Percentiles rank a stretch among this genome's conserved stretches.
phyloP scores from a whole-genome alignment of 1,140 invertebrate genomes.

The Potamilus streckersoni region DNA sequence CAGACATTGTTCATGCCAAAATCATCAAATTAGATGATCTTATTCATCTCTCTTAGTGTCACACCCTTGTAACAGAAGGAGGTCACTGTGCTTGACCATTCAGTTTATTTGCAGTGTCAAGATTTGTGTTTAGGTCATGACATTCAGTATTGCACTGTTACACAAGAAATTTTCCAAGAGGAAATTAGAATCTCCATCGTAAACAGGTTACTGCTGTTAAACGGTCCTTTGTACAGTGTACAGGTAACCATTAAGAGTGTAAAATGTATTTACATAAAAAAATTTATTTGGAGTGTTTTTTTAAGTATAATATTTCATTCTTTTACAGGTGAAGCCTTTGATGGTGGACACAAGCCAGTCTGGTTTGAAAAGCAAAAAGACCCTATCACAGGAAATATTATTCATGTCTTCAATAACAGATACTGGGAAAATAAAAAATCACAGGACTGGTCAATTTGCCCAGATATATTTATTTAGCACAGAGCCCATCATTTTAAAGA shows the following conservation, averaged over 20 bases:
- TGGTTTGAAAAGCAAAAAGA: conserved; percentile 93
- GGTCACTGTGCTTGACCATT: too few relatives aligned
- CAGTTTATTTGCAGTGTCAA: neutral
- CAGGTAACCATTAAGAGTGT: neutral
- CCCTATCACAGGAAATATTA: conserved; percentile 81
- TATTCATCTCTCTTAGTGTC: too few relatives aligned
- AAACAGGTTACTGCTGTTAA: neutral
- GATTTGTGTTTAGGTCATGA: too few relatives aligned
- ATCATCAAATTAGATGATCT: too few relatives aligned
- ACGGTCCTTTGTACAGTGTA: too few relatives aligned
- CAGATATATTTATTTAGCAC: conserved; percentile 80
- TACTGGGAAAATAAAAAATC: conserved; percentile 95
- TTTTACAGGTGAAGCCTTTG: conserved; percentile 77
- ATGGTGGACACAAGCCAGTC: conserved; percentile 80
- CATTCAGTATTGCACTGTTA: neutral
- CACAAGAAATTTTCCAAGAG: neutral
- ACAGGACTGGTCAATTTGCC: conserved; percentile 91
- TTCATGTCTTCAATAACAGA: conserved; percentile 86
- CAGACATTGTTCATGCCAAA: too few relatives aligned
- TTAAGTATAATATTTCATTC: conserved; percentile 33
- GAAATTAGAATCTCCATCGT: neutral
- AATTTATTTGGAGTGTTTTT: neutral
- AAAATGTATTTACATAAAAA: neutral
- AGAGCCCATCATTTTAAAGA: neutral
- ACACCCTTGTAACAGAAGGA: too few relatives aligned